Percentiles rank a stretch among this genome's conserved stretches.
These are phyloP conservation scores for Eremobia ochroleuca DNA, from an alignment of 2,888 invertebrate genomes.

Conservation along the genomic window DNA sequence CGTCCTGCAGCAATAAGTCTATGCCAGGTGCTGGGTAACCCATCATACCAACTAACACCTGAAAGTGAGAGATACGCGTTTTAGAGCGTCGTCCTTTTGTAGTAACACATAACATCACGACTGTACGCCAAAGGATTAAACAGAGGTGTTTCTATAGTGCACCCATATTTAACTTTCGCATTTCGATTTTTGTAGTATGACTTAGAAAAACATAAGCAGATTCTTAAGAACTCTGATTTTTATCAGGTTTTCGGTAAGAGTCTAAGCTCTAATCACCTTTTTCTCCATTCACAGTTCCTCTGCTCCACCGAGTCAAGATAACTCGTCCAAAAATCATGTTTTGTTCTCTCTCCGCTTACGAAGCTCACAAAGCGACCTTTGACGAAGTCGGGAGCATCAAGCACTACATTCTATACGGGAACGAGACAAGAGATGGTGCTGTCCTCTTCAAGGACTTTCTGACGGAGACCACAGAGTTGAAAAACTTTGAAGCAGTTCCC, in stretches of 20 bases:
- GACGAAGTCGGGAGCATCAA: constrained; percentile 28
- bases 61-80: too few relatives aligned
- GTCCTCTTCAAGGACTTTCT: constrained; percentile 62
- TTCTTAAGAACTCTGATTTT: not conserved
- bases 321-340: constrained; percentile 70
- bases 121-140: too few relatives aligned
- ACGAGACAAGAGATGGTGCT: constrained; percentile 37
- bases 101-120: too few relatives aligned
- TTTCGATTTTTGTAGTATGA: too few relatives aligned
- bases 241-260: not conserved
- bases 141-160: too few relatives aligned
- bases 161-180: too few relatives aligned
- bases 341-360: constrained; percentile 62
- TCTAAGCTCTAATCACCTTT: not conserved
- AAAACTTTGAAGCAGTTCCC: constrained; percentile 60
- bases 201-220: not conserved
- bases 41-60: too few relatives aligned
- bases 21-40: too few relatives aligned
- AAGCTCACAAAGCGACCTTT: constrained; percentile 52
- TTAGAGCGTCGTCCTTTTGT: too few relatives aligned
- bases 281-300: constrained; percentile 55
- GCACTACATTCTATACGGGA: constrained; percentile 64
- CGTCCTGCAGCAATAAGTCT: too few relatives aligned
- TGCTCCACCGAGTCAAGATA: constrained; percentile 65
- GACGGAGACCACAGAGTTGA: constrained; percentile 46